phyloP scores from a whole-genome alignment of 2,113 vertebrate species.

The Saccopteryx leptura region DNA sequence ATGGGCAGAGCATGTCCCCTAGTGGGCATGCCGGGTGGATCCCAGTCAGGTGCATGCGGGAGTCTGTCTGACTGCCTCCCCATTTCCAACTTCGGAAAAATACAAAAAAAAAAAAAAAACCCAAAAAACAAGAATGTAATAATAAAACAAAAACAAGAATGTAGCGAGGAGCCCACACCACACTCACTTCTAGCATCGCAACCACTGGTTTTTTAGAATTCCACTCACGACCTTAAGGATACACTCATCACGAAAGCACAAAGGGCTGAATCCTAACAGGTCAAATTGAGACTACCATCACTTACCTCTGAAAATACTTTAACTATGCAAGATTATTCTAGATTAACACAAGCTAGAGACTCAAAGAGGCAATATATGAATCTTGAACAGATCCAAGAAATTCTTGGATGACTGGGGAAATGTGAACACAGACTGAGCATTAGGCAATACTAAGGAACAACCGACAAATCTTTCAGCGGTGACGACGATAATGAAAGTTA shows the following conservation, averaged over 20 bases:
- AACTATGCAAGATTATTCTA: not conserved
- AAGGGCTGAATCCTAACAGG: not conserved
- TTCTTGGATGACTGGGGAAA: not conserved
- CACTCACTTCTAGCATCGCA: not conserved
- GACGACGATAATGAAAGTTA: not conserved
- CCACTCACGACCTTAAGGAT: not conserved
- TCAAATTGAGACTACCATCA: not conserved
- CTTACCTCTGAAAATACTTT: not conserved
- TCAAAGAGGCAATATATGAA: not conserved
- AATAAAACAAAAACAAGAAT: slow-evolving; percentile 49
- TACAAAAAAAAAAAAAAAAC: too few species aligned
- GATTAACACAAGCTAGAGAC: slow-evolving; percentile 34
- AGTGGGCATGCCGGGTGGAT: too few species aligned
- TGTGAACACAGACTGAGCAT: not conserved
- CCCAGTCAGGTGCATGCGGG: too few species aligned
- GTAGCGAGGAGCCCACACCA: not conserved
- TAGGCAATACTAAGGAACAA: not conserved
- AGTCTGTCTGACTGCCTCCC: too few species aligned
- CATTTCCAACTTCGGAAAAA: too few species aligned
- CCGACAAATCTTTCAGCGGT: not conserved
- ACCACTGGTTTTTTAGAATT: not conserved
- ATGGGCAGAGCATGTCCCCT: too few species aligned
- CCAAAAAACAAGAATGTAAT: too few species aligned
- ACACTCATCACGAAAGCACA: not conserved
- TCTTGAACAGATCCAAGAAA: not conserved